These are phyloP conservation scores for Opisthograptis luteolata DNA, from an alignment of 2,888 invertebrate species.

Conservation along the genomic window DNA sequence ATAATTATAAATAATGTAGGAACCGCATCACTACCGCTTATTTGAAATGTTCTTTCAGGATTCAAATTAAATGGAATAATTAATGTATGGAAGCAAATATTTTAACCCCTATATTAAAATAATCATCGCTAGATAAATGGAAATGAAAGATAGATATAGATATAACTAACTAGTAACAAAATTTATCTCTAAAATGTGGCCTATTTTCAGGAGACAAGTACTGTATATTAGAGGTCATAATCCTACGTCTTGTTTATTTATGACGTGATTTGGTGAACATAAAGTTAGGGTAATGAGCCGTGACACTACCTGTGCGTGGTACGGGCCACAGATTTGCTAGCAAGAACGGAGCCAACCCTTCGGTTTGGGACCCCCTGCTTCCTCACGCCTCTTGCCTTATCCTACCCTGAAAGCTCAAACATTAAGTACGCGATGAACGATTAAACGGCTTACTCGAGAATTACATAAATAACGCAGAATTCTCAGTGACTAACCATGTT, in stretches of 20 bases:
- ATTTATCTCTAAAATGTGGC: constrained; percentile 14
- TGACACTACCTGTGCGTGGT: constrained; percentile 71
- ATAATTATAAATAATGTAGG: constrained; percentile 13
- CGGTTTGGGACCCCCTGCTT: constrained; percentile 44
- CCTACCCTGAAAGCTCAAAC: constrained; percentile 58
- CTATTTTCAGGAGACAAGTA: constrained; percentile 28
- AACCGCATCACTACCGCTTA: constrained; percentile 1
- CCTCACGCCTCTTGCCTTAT: constrained; percentile 39
- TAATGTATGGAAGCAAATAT: constrained; percentile 13
- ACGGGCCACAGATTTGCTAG: constrained; percentile 65
- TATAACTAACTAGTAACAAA: constrained; percentile 14
- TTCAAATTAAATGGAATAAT: constrained; percentile 14
- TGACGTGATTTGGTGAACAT: constrained; percentile 68
- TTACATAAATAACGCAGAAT: constrained; percentile 65
- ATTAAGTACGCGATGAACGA: constrained; percentile 69
- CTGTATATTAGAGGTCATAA: constrained; percentile 37
- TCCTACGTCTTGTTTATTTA: constrained; percentile 65
- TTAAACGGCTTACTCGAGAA: constrained; percentile 68
- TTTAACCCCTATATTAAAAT: constrained; percentile 11
- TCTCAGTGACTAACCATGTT: constrained; percentile 54
- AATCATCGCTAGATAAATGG: constrained; percentile 12
- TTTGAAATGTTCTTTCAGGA: constrained; percentile 15
- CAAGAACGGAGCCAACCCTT: constrained; percentile 57
- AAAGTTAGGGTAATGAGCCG: constrained; percentile 71
- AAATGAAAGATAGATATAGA: constrained; percentile 9